A percentile compares a stretch with the other conserved stretches of the same genome.
Evolutionary conservation across 2,113 vertebrate species (phyloP).

Genomic region (Petaurus breviceps): DNA sequence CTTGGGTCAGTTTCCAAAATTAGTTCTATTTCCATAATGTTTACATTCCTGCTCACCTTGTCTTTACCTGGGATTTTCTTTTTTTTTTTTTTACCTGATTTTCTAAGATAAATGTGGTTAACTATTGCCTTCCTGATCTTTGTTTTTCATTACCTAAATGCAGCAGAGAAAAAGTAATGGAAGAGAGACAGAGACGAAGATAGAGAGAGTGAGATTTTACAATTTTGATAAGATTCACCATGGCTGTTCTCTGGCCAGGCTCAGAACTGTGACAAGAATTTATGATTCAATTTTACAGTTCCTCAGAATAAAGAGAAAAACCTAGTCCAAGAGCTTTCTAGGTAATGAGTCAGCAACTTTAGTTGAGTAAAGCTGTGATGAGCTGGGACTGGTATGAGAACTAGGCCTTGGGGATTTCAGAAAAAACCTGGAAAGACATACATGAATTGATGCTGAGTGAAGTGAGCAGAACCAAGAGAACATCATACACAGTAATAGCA

Average conservation of each 20-base stretch:
- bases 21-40: not conserved
- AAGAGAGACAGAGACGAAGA: not conserved
- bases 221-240: not conserved
- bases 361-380: not conserved
- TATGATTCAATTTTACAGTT: not conserved
- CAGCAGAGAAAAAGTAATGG: not conserved
- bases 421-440: too few species aligned
- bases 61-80: not conserved
- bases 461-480: too few species aligned
- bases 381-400: not conserved
- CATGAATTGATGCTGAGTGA: too few species aligned
- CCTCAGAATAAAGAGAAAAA: not conserved
- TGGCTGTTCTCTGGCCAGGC: not conserved
- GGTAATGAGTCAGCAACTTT: not conserved
- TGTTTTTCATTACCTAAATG: not conserved
- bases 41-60: not conserved
- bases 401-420: too few species aligned
- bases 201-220: not conserved
- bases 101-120: not conserved
- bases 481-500: too few species aligned
- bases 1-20: not conserved
- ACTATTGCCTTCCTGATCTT: not conserved
- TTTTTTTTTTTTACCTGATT: too few species aligned
- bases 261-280: not conserved
- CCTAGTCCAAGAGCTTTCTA: not conserved